These are phyloP conservation scores for Mimachlamys varia DNA, from an alignment of 2,888 invertebrate genomes.

Conservation along the genomic window DNA sequence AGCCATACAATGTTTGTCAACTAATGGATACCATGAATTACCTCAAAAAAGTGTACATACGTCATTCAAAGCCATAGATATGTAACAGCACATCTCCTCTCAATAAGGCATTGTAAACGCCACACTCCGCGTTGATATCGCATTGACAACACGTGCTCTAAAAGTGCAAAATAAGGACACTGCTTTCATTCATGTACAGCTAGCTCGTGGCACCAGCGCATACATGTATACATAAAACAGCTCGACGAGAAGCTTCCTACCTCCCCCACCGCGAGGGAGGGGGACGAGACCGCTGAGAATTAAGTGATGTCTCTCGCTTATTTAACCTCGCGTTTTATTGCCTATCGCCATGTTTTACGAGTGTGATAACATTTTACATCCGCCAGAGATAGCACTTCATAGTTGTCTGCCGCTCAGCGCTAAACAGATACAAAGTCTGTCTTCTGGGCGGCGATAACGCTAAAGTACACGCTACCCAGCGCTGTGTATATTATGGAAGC, in stretches of 20 bases:
- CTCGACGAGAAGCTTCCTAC: neutral
- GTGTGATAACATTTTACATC: conserved; percentile 28
- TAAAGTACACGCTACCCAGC: conserved; percentile 8
- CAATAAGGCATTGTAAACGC: neutral
- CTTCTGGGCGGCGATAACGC: neutral
- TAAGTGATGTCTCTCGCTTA: conserved; percentile 34
- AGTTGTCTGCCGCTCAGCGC: neutral
- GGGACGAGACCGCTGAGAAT: conserved; percentile 15
- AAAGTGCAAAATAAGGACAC: neutral
- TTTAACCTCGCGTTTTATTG: conserved; percentile 20
- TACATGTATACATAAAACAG: too few relatives aligned
- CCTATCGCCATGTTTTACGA: conserved; percentile 1
- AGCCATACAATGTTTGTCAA: too few relatives aligned
- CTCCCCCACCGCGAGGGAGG: conserved; percentile 20
- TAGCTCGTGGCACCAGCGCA: neutral
- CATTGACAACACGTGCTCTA: neutral
- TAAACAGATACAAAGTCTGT: conserved; percentile 14
- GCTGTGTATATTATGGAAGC: neutral
- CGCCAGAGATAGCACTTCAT: conserved; percentile 5
- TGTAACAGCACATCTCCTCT: too few relatives aligned
- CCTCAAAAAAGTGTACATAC: too few relatives aligned
- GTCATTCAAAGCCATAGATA: too few relatives aligned
- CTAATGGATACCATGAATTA: too few relatives aligned
- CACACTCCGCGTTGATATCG: neutral
- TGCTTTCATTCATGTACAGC: neutral